A percentile compares a stretch with the other conserved stretches of the same genome.
These are phyloP conservation scores for Pseudotriccus pelzelni DNA, from an alignment of 2,797 vertebrate genomes.

Conservation along the genomic window DNA sequence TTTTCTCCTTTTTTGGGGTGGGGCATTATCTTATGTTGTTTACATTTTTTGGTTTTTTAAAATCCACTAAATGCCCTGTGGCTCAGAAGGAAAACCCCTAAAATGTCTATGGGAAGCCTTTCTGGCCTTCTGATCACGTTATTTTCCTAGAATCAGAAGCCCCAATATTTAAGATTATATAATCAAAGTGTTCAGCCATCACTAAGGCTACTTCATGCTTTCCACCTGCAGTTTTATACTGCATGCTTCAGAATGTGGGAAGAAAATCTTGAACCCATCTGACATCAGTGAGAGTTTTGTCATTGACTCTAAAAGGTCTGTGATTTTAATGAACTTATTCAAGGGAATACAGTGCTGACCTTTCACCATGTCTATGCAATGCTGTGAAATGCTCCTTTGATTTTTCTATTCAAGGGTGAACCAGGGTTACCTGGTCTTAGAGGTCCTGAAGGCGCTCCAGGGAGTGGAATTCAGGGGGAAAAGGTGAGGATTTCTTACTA, in stretches of 20 bases:
- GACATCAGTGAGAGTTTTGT: background rate
- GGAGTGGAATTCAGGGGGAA: slow-evolving; percentile 87
- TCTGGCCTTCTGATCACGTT: background rate
- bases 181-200: background rate
- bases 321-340: background rate
- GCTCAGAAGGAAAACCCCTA: background rate
- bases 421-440: slow-evolving; percentile 83
- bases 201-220: background rate
- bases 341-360: background rate
- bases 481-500: slow-evolving; percentile 76
- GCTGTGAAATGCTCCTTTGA: background rate
- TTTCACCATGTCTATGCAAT: background rate
- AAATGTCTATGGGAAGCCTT: background rate
- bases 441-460: slow-evolving; percentile 84
- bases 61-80: background rate
- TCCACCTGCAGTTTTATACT: background rate
- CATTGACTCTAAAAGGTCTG: background rate
- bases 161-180: background rate
- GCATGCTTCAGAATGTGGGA: background rate
- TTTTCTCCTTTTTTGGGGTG: background rate
- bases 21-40: background rate
- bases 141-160: background rate
- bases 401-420: slow-evolving; percentile 80
- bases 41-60: background rate
- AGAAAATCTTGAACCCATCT: background rate